Conservation (phyloP, 2,113 vertebrate species). For the Chlorodrepanis virens region DNA sequence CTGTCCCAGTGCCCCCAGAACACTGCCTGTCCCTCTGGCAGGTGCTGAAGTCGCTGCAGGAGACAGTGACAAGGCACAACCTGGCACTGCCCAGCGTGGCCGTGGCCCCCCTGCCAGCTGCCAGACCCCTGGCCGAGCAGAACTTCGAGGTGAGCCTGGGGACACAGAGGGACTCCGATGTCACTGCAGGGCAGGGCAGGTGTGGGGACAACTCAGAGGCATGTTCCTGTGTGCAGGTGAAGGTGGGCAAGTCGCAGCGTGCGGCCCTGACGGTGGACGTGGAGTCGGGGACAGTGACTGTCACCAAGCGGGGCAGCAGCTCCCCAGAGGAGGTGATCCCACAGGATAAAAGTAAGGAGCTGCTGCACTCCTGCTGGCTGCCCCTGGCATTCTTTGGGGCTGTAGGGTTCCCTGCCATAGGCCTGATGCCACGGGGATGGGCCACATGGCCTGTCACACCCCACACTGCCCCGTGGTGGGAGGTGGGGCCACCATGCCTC, state of each 20-base stretch:
- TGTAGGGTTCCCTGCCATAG: not conserved
- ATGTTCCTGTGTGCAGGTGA: slow-evolving; percentile 62
- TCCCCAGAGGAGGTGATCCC: slow-evolving; percentile 75
- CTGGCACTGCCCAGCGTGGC: slow-evolving; percentile 70
- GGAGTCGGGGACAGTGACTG: slow-evolving; percentile 73
- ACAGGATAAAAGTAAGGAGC: slow-evolving; percentile 77
- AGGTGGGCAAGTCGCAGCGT: slow-evolving; percentile 75
- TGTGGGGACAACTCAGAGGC: accelerated
- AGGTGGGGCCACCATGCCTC: not conserved
- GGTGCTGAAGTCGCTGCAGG: slow-evolving; percentile 84
- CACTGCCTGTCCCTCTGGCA: not conserved
- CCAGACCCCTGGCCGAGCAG: slow-evolving; percentile 71
- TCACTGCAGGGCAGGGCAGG: not conserved
- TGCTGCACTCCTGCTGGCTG: accelerated
- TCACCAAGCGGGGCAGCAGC: slow-evolving; percentile 71
- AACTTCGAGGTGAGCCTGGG: slow-evolving; percentile 77
- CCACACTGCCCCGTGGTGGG: accelerated
- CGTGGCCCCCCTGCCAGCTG: not conserved
- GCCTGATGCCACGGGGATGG: not conserved
- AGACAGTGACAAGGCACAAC: slow-evolving; percentile 78
- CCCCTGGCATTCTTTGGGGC: accelerated
- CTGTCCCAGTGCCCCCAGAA: not conserved
- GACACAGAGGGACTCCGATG: accelerated
- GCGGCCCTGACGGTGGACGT: slow-evolving; percentile 78
- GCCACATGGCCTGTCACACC: accelerated